Conservation (phyloP, 2,888 invertebrate genomes). For the Trissolcus brochymenae region DNA sequence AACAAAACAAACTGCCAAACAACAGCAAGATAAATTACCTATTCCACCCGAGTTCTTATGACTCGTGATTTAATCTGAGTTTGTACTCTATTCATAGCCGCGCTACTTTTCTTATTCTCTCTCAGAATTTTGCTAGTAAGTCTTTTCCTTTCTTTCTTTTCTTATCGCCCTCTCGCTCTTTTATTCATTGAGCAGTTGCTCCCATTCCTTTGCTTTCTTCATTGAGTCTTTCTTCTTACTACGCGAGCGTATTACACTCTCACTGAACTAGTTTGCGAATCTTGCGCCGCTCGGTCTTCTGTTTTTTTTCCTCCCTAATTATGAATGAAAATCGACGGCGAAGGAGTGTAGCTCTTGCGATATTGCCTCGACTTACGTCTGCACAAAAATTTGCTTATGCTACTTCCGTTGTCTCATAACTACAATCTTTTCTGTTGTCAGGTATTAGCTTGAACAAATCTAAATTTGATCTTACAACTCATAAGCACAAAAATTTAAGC, state of each 20-base stretch:
- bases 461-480: no score
- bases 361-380: conserved; percentile 46
- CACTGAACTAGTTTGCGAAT: conserved; percentile 60
- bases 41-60: conserved; percentile 75
- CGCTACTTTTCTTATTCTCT: conserved; percentile 53
- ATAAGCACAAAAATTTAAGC: no score
- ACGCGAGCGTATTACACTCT: conserved; percentile 71
- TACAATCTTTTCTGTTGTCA: conserved; percentile 3
- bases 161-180: conserved; percentile 61
- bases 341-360: conserved; percentile 45
- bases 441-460: no score
- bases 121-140: conserved; percentile 52
- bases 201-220: conserved; percentile 70
- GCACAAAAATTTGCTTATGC: conserved; percentile 40
- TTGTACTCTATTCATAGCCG: conserved; percentile 57
- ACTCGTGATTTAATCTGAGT: conserved; percentile 66
- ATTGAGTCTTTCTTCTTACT: conserved; percentile 77
- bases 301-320: conserved; percentile 73
- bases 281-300: conserved; percentile 63
- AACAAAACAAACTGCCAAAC: background rate
- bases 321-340: conserved; percentile 75
- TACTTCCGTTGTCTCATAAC: conserved; percentile 22
- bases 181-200: conserved; percentile 74
- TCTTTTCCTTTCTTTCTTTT: conserved; percentile 57
- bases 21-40: conserved; percentile 64